phyloP scores from a whole-genome alignment of 2,113 vertebrate genomes.

The Theropithecus gelada region DNA sequence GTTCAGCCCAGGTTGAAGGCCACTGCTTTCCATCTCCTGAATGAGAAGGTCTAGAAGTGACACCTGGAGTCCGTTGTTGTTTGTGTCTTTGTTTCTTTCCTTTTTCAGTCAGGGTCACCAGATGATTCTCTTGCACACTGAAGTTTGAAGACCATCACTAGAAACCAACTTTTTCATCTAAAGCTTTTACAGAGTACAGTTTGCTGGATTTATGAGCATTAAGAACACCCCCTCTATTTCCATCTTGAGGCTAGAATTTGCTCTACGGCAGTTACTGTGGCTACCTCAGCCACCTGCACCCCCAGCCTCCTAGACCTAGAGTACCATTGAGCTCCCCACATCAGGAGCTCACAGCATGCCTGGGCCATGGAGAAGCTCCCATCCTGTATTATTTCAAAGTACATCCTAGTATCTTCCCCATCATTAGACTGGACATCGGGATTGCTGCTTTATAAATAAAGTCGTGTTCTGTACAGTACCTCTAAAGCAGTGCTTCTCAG shows the following conservation, averaged over 20 bases:
- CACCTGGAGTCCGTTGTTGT: not conserved
- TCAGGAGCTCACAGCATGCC: not conserved
- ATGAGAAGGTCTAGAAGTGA: not conserved
- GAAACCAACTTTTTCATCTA: not conserved
- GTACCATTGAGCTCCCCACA: accelerated
- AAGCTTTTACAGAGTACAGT: not conserved
- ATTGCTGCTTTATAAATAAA: not conserved
- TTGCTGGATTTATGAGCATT: not conserved
- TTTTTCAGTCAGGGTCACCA: not conserved
- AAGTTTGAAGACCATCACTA: not conserved
- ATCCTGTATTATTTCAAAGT: not conserved
- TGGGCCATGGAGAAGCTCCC: not conserved
- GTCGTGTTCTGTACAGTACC: not conserved
- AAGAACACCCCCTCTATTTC: not conserved
- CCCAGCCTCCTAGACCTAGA: not conserved
- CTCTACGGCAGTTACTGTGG: not conserved
- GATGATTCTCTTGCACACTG: not conserved
- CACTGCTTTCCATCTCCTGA: not conserved
- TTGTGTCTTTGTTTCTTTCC: not conserved
- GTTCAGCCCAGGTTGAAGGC: not conserved
- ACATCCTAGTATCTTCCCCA: not conserved
- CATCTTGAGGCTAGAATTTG: not conserved
- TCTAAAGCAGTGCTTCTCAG: not conserved
- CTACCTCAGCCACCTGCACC: not conserved
- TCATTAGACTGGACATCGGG: not conserved